Percentiles rank a stretch among this genome's conserved stretches.
phyloP scores from a whole-genome alignment of 2,797 vertebrate species.

The Balearica regulorum region DNA sequence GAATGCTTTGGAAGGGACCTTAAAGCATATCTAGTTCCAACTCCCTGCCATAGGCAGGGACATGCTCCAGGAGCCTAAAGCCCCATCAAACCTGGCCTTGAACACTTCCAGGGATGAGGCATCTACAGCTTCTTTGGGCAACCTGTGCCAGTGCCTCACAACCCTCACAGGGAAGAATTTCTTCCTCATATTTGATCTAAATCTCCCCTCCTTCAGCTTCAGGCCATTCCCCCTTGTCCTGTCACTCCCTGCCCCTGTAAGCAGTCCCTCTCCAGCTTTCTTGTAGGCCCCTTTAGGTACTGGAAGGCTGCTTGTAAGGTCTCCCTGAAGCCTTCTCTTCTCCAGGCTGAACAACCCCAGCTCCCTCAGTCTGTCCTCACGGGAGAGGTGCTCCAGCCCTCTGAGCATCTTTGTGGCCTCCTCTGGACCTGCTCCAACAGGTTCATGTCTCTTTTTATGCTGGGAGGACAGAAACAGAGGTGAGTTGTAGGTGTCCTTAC shows the following conservation, averaged over 20 bases:
- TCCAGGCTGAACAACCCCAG: not conserved
- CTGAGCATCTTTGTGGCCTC: not conserved
- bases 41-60: too few species aligned
- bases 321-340: not conserved
- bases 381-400: not conserved
- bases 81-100: not conserved
- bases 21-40: not conserved
- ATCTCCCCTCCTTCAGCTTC: not conserved
- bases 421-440: not conserved
- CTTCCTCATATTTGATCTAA: not conserved
- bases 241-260: not conserved
- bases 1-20: not conserved
- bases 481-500: not conserved
- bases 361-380: not conserved
- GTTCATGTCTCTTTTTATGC: not conserved
- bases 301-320: not conserved
- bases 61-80: not conserved
- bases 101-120: not conserved
- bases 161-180: not conserved
- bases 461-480: not conserved
- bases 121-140: not conserved
- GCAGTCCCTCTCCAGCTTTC: not conserved
- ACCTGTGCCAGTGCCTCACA: not conserved
- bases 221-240: not conserved
- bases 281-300: not conserved